These are phyloP conservation scores for Onthophagus sagittarius DNA, from an alignment of 2,888 invertebrate genomes.

Conservation along the genomic window DNA sequence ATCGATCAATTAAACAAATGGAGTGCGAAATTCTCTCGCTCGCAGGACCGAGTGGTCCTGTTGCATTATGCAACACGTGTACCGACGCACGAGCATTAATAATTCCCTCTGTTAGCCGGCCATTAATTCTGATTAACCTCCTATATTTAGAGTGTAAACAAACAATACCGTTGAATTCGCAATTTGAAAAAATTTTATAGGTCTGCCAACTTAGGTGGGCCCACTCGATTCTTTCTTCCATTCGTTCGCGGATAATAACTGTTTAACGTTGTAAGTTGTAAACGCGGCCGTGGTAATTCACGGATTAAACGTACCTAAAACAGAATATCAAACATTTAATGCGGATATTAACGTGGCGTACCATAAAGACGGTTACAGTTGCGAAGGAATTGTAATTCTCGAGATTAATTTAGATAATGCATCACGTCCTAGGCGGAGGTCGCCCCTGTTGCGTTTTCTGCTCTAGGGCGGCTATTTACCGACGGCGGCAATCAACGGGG, in stretches of 20 bases:
- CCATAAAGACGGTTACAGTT: slow-evolving; percentile 40
- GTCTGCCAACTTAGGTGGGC: background rate
- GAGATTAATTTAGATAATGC: slow-evolving; percentile 45
- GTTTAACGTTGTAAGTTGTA: slow-evolving; percentile 26
- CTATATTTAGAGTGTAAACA: slow-evolving; percentile 12
- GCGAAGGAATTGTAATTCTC: slow-evolving; percentile 39
- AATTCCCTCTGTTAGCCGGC: slow-evolving; percentile 1
- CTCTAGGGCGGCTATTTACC: slow-evolving; percentile 20
- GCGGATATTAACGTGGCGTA: slow-evolving; percentile 39
- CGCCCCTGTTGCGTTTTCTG: slow-evolving; percentile 13
- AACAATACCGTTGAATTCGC: background rate
- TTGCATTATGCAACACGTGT: slow-evolving; percentile 12
- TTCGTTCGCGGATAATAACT: slow-evolving; percentile 13
- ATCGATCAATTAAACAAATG: background rate
- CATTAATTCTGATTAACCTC: slow-evolving; percentile 9
- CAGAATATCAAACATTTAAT: slow-evolving; percentile 41
- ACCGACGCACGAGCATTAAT: background rate
- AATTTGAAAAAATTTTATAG: background rate
- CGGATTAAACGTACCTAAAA: slow-evolving; percentile 36
- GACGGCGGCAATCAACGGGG: slow-evolving; percentile 21
- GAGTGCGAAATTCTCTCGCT: background rate
- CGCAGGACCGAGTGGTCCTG: background rate
- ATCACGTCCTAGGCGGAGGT: slow-evolving; percentile 21
- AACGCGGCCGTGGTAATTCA: slow-evolving; percentile 36
- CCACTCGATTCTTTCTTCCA: background rate